Base-by-base conservation (phyloP, 2,797 vertebrate species). In the Bufotes viridis region DNA sequence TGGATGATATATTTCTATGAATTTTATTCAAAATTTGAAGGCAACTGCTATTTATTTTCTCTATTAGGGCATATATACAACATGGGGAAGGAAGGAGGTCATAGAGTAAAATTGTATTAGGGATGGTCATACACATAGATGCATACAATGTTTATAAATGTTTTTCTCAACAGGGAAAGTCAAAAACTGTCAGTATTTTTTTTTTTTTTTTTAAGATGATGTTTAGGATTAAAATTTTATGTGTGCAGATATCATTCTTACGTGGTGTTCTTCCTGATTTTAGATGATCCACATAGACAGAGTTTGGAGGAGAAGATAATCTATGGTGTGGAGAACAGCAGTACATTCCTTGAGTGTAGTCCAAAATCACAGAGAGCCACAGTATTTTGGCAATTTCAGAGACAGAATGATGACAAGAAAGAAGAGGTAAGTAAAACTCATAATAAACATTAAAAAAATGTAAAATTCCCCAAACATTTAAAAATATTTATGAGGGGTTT, bases 301-400 rank as follows among this genome's bases (percentile, higher is more conserved):
- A 97, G 93, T 18, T 90, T 97, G 82, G 94, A 96, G 90, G 97
- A 98, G 90, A 98, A 97, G 94, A 96, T 96, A 12, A 97, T 99
- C 90, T 99, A 99, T 26, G 98, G 98, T 5, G 98, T 99, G 91
- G 98, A 99, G 92, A 99, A 99, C 89, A 99, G 98, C 94, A 99
- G 97, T 92, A 98, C 97, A 0, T 99, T 99, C 90, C 95, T 99
- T 81, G 98, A 99, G 92, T 99, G 98, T 92, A 98, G 96, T 87
- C 96, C 98, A 0, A 99, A 99, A 91, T 99, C 98, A 81, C 98
- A 98, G 92, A 95, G 96, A 91, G 98, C 98, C 0, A 86, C 96
- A 20, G 96, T 97, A n/a, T 96, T 97, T 65, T 99, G 98, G 98
- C 97, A 99, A 91, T 97, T 98, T 92, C 97, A 99, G 92, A 96